These are phyloP conservation scores for Orius insidiosus DNA, from an alignment of 1,140 invertebrate genomes.

Conservation along the genomic window DNA sequence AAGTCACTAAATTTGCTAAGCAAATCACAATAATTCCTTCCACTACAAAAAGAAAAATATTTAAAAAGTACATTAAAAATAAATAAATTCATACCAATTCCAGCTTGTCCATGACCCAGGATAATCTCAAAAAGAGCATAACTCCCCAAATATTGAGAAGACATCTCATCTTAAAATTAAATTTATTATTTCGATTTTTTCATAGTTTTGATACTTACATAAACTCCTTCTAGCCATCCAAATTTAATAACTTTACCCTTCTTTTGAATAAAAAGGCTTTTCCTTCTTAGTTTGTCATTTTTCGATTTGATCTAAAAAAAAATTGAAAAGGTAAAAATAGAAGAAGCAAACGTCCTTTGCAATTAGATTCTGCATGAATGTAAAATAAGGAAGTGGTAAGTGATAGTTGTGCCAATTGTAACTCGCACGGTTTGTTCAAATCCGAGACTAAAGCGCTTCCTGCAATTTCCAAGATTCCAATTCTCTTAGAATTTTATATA, in stretches of 20 bases:
- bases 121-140: conserved; percentile 66
- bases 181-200: conserved; percentile 1
- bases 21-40: conserved; percentile 28
- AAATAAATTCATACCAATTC: conserved; percentile 37
- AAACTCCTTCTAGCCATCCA: conserved; percentile 77
- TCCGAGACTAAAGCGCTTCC: too few species aligned
- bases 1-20: conserved; percentile 37
- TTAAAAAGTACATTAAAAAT: conserved; percentile 42
- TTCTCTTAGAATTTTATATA: too few species aligned
- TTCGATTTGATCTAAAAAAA: conserved; percentile 5
- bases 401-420: too few species aligned
- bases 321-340: conserved; percentile 3
- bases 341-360: background rate
- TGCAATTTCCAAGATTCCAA: too few species aligned
- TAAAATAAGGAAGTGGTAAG: too few species aligned
- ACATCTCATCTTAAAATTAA: conserved; percentile 28
- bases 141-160: conserved; percentile 77
- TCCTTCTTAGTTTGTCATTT: conserved; percentile 5
- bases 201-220: conserved; percentile 42
- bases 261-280: conserved; percentile 22
- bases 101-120: conserved; percentile 56
- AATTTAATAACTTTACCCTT: conserved; percentile 50
- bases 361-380: too few species aligned
- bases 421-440: too few species aligned
- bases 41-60: conserved; percentile 31